phyloP scores from a whole-genome alignment of 2,797 vertebrate genomes.

The Clamator glandarius region DNA sequence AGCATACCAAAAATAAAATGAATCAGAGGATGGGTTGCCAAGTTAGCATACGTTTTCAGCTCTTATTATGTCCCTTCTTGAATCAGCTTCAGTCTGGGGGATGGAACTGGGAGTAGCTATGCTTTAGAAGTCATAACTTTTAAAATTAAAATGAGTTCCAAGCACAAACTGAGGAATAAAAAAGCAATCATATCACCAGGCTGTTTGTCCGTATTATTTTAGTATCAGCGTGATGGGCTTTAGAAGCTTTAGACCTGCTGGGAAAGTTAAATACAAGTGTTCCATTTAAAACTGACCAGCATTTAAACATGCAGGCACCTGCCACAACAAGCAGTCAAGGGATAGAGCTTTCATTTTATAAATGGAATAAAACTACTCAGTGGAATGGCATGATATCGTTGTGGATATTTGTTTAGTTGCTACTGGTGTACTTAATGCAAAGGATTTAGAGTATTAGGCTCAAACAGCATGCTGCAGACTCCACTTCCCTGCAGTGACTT shows the following conservation, averaged over 20 bases:
- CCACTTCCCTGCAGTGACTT: slow-evolving; percentile 1
- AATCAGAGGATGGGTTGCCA: neutral
- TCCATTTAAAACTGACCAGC: slow-evolving; percentile 67
- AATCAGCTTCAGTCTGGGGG: slow-evolving; percentile 30
- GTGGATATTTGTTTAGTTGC: slow-evolving; percentile 61
- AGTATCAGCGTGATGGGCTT: slow-evolving; percentile 73
- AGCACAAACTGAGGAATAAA: slow-evolving; percentile 66
- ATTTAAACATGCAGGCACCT: slow-evolving; percentile 64
- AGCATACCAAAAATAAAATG: neutral
- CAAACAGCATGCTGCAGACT: slow-evolving; percentile 9
- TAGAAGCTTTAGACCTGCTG: slow-evolving; percentile 74
- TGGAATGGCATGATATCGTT: slow-evolving; percentile 62
- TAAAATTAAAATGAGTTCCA: slow-evolving; percentile 60
- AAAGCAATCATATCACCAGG: slow-evolving; percentile 72
- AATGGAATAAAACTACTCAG: slow-evolving; percentile 57
- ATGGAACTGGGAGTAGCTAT: neutral
- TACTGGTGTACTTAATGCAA: slow-evolving; percentile 55
- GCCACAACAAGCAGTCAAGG: slow-evolving; percentile 51
- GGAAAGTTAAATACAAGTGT: slow-evolving; percentile 72
- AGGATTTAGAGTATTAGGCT: slow-evolving; percentile 61
- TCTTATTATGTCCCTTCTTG: slow-evolving; percentile 2
- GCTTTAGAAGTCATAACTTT: slow-evolving; percentile 72
- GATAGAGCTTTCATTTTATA: slow-evolving; percentile 59
- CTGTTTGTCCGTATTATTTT: slow-evolving; percentile 75
- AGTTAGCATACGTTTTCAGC: slow-evolving; percentile 15